Conservation (phyloP, 2,797 vertebrate species). For the Rhinogobio ventralis region DNA sequence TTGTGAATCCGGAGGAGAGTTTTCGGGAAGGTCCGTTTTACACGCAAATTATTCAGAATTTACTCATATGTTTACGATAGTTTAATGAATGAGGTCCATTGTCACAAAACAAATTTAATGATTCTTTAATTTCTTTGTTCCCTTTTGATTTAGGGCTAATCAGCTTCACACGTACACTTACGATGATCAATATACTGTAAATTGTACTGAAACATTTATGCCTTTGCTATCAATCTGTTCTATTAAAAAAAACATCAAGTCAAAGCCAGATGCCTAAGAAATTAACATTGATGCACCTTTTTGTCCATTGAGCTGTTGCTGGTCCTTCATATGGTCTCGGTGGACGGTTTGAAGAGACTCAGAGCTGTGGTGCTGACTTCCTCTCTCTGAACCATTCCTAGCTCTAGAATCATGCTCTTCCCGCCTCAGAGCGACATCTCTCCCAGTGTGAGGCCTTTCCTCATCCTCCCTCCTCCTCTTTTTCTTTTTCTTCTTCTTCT, state of each 20-base stretch:
- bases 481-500: conserved; percentile 87
- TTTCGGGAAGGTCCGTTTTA: no score
- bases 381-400: conserved; percentile 66
- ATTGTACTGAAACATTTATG: not conserved
- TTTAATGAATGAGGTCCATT: not conserved
- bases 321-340: conserved; percentile 57
- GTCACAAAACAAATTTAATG: not conserved
- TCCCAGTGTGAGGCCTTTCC: conserved; percentile 48
- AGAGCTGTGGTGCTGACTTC: conserved; percentile 57
- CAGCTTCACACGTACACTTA: not conserved
- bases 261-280: not conserved
- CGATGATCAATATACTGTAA: not conserved
- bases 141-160: not conserved
- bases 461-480: conserved; percentile 76
- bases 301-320: conserved; percentile 69
- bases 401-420: conserved; percentile 35
- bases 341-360: conserved; percentile 61
- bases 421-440: conserved; percentile 21
- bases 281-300: conserved; percentile 64
- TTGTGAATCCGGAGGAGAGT: no score
- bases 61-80: no score
- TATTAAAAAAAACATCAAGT: not conserved
- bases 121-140: not conserved
- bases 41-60: no score
- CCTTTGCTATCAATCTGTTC: not conserved